These are phyloP conservation scores for Bombus superbus DNA, from an alignment of 1,140 invertebrate species.

Conservation along the genomic window DNA sequence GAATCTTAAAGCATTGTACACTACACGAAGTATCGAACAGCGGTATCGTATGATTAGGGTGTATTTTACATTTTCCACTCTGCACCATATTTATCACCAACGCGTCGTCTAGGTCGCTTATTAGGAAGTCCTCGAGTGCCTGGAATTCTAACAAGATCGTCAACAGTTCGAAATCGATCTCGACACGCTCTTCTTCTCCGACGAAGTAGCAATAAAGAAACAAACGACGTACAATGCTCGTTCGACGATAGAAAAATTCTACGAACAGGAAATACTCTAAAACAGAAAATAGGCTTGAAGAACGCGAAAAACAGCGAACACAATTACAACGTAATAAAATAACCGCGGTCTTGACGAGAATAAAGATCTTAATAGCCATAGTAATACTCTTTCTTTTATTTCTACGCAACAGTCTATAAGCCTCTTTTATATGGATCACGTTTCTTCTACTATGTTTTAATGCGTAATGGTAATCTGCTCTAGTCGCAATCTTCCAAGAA, in stretches of 20 bases:
- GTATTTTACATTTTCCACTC: constrained; percentile 37
- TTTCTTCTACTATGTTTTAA: constrained; percentile 60
- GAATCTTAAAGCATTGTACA: background rate
- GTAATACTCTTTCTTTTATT: constrained; percentile 69
- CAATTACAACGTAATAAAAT: constrained; percentile 7
- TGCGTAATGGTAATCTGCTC: constrained; percentile 31
- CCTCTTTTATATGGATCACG: constrained; percentile 64
- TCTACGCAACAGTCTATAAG: constrained; percentile 77
- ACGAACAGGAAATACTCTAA: no score
- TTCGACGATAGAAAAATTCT: background rate
- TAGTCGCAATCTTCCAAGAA: constrained; percentile 32
- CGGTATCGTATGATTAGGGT: constrained; percentile 45
- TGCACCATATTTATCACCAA: constrained; percentile 29
- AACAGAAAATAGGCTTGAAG: background rate
- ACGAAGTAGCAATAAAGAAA: background rate
- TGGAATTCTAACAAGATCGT: constrained; percentile 9
- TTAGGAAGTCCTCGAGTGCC: constrained; percentile 4
- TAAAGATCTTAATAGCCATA: constrained; percentile 59
- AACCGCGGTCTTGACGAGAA: background rate
- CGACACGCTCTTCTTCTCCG: background rate
- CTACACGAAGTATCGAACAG: constrained; percentile 28
- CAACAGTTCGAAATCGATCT: background rate
- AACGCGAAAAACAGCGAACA: constrained; percentile 9
- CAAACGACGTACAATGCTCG: background rate
- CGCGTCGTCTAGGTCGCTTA: constrained; percentile 15